These are phyloP conservation scores for Burhinus bistriatus DNA, from an alignment of 2,113 vertebrate species.

Conservation along the genomic window DNA sequence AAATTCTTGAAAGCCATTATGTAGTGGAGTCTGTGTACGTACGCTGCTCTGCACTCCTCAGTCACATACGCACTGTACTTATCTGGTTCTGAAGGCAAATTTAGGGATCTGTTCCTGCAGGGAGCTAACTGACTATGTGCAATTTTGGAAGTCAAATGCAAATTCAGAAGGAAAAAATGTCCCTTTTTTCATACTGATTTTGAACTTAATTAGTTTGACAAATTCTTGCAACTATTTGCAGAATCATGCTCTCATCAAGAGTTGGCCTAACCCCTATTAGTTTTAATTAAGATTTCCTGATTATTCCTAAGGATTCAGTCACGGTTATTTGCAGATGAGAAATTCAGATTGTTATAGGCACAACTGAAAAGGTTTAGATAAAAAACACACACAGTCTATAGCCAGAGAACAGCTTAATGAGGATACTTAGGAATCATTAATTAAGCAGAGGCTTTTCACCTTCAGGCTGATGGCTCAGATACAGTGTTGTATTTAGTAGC, in stretches of 20 bases:
- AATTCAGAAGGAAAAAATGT: neutral
- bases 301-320: neutral
- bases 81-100: neutral
- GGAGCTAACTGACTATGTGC: neutral
- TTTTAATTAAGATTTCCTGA: constrained; percentile 40
- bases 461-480: constrained; percentile 8
- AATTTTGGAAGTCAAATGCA: neutral
- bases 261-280: neutral
- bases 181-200: neutral
- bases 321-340: neutral
- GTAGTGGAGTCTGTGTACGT: neutral
- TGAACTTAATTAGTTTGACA: neutral
- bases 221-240: neutral
- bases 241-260: neutral
- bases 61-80: neutral
- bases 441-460: constrained; percentile 28
- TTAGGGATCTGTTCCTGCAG: neutral
- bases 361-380: neutral
- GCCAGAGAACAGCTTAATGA: constrained; percentile 12
- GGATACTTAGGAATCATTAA: constrained; percentile 28
- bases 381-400: neutral
- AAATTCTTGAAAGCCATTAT: neutral
- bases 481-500: neutral
- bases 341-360: neutral
- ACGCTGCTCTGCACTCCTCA: neutral